These are phyloP conservation scores for Drosophila nikananu DNA, from an alignment of 1,140 invertebrate genomes.

Conservation along the genomic window DNA sequence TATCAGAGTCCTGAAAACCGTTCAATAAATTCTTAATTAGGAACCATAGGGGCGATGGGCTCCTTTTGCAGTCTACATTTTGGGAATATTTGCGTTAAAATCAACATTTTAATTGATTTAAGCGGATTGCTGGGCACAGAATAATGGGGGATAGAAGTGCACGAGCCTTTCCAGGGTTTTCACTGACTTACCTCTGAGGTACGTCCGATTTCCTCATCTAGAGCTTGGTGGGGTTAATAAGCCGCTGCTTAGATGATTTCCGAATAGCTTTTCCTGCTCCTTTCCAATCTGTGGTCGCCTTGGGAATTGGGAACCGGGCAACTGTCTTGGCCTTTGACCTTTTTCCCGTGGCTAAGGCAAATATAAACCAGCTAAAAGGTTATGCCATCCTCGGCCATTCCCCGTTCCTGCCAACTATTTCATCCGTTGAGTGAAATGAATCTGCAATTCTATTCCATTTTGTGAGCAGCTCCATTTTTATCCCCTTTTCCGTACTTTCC, in stretches of 20 bases:
- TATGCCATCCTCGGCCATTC: constrained; percentile 13
- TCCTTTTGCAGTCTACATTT: constrained; percentile 4
- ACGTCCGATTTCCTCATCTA: background rate
- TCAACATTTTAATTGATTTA: constrained; percentile 60
- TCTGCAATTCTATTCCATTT: constrained; percentile 81
- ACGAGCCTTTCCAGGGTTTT: background rate
- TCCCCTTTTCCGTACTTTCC: constrained; percentile 24
- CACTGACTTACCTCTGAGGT: background rate
- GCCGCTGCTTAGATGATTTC: constrained; percentile 31
- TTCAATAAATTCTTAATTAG: constrained; percentile 42
- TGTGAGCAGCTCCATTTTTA: constrained; percentile 38
- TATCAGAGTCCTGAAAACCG: constrained; percentile 15
- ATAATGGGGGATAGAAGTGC: background rate
- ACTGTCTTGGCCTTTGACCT: constrained; percentile 39
- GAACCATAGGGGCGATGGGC: constrained; percentile 4
- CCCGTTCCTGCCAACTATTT: constrained; percentile 16
- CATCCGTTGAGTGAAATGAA: constrained; percentile 72
- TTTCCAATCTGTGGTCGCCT: constrained; percentile 30
- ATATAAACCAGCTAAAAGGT: constrained; percentile 64
- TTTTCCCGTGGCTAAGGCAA: constrained; percentile 37
- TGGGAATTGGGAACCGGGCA: constrained; percentile 30
- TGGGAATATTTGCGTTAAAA: constrained; percentile 23
- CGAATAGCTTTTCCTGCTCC: constrained; percentile 21
- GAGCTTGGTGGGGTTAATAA: constrained; percentile 31
- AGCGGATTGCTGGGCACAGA: constrained; percentile 32